These are phyloP conservation scores for Luperina nickerlii DNA, from an alignment of 2,888 invertebrate species.

Conservation along the genomic window DNA sequence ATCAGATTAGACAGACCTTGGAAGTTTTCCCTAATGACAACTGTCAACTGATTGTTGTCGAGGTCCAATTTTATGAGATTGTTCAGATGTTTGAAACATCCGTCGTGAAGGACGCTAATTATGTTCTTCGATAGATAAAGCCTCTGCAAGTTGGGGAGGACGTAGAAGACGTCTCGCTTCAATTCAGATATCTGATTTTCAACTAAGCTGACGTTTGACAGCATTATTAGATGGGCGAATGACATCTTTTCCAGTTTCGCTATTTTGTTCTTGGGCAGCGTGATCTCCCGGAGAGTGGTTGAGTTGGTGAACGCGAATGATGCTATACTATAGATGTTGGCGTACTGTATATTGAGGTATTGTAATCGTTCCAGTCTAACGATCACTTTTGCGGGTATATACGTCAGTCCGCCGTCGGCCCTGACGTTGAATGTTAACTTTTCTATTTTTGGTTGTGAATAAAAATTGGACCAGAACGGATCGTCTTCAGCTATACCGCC, in stretches of 20 bases:
- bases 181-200: constrained; percentile 94
- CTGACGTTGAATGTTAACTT: constrained; percentile 93
- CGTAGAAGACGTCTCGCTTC: constrained; percentile 93
- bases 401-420: constrained; percentile 92
- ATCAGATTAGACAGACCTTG: constrained; percentile 93
- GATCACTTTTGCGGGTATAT: constrained; percentile 93
- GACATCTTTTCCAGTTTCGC: constrained; percentile 92
- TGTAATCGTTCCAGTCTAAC: constrained; percentile 92
- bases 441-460: constrained; percentile 93
- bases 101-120: constrained; percentile 95
- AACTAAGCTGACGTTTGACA: constrained; percentile 93
- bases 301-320: constrained; percentile 94
- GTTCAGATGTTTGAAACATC: constrained; percentile 94
- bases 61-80: constrained; percentile 95
- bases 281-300: constrained; percentile 92
- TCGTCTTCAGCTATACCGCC: constrained; percentile 93
- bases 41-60: constrained; percentile 93
- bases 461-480: constrained; percentile 93
- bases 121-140: constrained; percentile 96
- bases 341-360: constrained; percentile 93
- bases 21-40: constrained; percentile 94
- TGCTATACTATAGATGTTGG: constrained; percentile 92
- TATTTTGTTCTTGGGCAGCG: constrained; percentile 93
- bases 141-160: constrained; percentile 93
- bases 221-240: constrained; percentile 93